Base-by-base conservation (phyloP, 92 coral and sea anemone genomes). In the Palythoa grandis region DNA sequence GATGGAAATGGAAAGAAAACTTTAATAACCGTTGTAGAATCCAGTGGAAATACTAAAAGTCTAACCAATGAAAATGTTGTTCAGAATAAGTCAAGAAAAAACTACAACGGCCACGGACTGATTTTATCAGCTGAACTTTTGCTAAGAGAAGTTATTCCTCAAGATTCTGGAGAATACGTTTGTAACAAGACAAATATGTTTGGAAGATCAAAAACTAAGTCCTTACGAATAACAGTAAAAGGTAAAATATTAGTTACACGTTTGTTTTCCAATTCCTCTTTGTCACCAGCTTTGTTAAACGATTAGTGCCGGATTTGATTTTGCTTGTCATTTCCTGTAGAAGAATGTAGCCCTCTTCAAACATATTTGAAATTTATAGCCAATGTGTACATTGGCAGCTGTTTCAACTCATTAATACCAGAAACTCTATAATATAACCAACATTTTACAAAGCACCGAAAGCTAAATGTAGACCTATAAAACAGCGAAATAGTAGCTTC, bases 101-200 rank as follows among this genome's bases (percentile, higher is more conserved):
- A 1, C 12, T 2, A 12, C 25, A 54, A 53, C 17, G 89, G 89
- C 2, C 60, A 50, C 8, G 54, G 12, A n/a, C 52, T 7, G 48
- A 74, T 19, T 14, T 11, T 80, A 13, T 22, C 61, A 65, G 16
- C 52, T 2, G 70, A 48, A 12, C 61, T 94, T 68, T n/a, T 2
- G 11, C 85, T 94, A 67, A 38, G 10, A 1, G 12, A 84, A 63
- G 91, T 90, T 7, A 83, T 82, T 6, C 70, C 29, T 39, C 75
- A 85, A 23, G 98, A 94, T 71, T 85, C 90, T 43, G 98, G 95
- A 77, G 66, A 38, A 17, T 94, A 94, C 19, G 86, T 90, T 77
- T 94, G 98, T 39, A 76, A 67, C n/a, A 94, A 94, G 83, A 90
- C 68, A 16, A 94, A 90, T 85, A 23, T 58, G 1, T 20, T 57